Base-by-base conservation (phyloP, 2,888 invertebrate species). In the Cylloceria caligata region DNA sequence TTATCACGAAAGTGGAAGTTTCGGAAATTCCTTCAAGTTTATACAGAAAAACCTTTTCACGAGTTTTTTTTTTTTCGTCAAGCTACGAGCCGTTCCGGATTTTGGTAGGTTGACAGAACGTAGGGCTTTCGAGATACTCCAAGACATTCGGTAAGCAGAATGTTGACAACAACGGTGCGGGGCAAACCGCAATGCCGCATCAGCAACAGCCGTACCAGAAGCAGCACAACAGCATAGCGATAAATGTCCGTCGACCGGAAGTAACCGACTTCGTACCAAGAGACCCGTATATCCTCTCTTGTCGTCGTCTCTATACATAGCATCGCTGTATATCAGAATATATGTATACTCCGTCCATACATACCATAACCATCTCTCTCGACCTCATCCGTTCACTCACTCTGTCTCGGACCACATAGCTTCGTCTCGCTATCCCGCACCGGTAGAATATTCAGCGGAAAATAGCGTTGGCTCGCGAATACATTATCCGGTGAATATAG, bases 171-270 rank as follows among this genome's bases (percentile, higher is more conserved):
- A 21, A 11, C 71, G 30, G 34, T 49, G 30, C 39, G 2, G 13
- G 68, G 57, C 57, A 49, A 65, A 11, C 36, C 69, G 65, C 80
- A 76, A 72, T 72, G 71, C 75, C 49, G 49, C 60, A 52, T 52
- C 49, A 52, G 49, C 49, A 52, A 21, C 49, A 52, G 21, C 24
- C 9, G 34, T 42, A 45, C 42, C 42, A 39, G 65, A 39, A 69
- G 19, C 30, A 13, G 34, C 42, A 45, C 42, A 39, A 30, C 42
- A 45, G 36, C 3, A 55, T 21, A 72, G 49, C 73, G 47, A 74
- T 78, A 78, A 83, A 78, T 81, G 69, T 74, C 78, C 78, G 39
- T 16, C 72, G 57, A 64, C 80, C 83, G 80, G 83, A 83, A 68
- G 80, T 75, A 76, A 83, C 76, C 42, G 73, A 62, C 52, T 76